Evolutionary conservation across 1,140 invertebrate species (phyloP).

Genomic region (Drosophila pallidifrons): DNA sequence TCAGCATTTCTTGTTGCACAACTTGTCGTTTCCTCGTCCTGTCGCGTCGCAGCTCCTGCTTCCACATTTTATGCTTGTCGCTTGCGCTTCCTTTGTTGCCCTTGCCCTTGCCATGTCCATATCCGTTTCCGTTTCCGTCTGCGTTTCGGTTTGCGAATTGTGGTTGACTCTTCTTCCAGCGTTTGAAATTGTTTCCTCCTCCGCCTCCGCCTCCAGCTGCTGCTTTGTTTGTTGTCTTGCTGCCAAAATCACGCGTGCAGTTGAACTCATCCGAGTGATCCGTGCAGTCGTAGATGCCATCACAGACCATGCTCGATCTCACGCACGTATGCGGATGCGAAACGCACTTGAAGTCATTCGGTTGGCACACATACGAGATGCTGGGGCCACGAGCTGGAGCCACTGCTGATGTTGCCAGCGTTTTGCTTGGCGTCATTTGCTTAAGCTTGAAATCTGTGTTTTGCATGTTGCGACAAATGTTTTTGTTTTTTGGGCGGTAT

Average conservation of each 20-base stretch:
- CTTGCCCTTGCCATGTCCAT: conserved; percentile 9
- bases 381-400: conserved; percentile 16
- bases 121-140: not conserved
- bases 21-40: conserved; percentile 41
- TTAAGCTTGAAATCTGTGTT: conserved; percentile 64
- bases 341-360: conserved; percentile 82
- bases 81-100: conserved; percentile 1
- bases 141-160: not conserved
- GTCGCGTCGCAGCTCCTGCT: conserved; percentile 4
- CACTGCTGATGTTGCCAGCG: conserved; percentile 2
- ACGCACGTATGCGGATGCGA: conserved; percentile 86
- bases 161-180: conserved; percentile 60
- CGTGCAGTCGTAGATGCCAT: conserved; percentile 89
- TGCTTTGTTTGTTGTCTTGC: conserved; percentile 4
- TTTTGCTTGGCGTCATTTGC: conserved; percentile 50
- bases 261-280: conserved; percentile 90
- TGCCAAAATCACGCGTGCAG: conserved; percentile 85
- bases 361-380: conserved; percentile 62
- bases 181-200: conserved; percentile 47
- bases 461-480: conserved; percentile 13
- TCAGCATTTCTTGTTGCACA: conserved; percentile 28
- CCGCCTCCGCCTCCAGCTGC: not conserved
- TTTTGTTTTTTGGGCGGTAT: conserved; percentile 27
- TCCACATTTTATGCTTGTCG: not conserved
- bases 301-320: conserved; percentile 88